Evolutionary conservation across 2,888 invertebrate genomes (phyloP).

Genomic region (Drosophila peninsularis): DNA sequence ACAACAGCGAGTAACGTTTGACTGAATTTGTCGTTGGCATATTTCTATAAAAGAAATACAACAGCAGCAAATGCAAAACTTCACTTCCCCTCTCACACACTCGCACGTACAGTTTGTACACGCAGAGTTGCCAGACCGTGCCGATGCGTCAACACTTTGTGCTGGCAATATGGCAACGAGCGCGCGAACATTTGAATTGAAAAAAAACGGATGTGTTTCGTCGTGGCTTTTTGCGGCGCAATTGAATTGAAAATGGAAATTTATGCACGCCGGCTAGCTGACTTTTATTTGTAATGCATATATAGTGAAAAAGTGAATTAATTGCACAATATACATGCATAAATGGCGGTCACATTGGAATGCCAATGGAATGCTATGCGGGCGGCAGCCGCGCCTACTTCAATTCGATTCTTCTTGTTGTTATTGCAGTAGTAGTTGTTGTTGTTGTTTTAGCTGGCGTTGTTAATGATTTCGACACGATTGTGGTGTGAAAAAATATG

Average conservation of each 20-base stretch:
- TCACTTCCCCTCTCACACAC: slow-evolving; percentile 56
- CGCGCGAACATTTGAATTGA: slow-evolving; percentile 67
- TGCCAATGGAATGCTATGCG: slow-evolving; percentile 64
- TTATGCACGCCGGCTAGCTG: slow-evolving; percentile 41
- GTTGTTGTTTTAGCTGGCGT: slow-evolving; percentile 40
- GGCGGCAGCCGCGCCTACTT: slow-evolving; percentile 63
- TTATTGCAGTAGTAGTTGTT: too few species aligned
- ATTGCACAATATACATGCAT: slow-evolving; percentile 71
- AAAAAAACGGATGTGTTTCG: slow-evolving; percentile 34
- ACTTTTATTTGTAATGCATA: slow-evolving; percentile 56
- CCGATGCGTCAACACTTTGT: slow-evolving; percentile 33
- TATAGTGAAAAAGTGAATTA: slow-evolving; percentile 71
- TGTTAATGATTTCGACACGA: slow-evolving; percentile 72
- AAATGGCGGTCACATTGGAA: slow-evolving; percentile 68
- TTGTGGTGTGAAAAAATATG: slow-evolving; percentile 76
- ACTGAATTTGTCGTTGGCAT: slow-evolving; percentile 59
- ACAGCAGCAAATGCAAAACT: slow-evolving; percentile 47
- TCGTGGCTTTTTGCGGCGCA: slow-evolving; percentile 48
- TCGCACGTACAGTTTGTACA: slow-evolving; percentile 60
- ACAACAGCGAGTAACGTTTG: slow-evolving; percentile 54
- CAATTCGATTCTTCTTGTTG: slow-evolving; percentile 1
- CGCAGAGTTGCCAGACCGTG: slow-evolving; percentile 56
- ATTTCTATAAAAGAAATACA: slow-evolving; percentile 29
- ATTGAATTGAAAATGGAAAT: slow-evolving; percentile 57
- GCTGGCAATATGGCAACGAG: slow-evolving; percentile 56